Percentiles rank a stretch among this genome's conserved stretches.
Conservation (phyloP, 2,797 vertebrate genomes). For the Catharus ustulatus region DNA sequence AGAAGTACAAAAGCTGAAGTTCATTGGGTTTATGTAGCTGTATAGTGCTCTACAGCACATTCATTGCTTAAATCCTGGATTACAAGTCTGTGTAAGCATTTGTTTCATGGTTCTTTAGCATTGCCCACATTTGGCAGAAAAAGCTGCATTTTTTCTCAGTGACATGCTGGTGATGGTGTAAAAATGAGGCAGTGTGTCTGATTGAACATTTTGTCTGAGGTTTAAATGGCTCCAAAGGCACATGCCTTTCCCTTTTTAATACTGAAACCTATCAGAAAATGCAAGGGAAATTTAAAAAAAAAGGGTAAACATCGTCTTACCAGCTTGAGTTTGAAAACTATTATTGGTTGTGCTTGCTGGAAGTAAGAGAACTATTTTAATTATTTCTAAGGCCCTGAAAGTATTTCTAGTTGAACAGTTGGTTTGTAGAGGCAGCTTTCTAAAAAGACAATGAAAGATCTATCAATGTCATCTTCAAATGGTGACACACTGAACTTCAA, state of each 20-base stretch:
- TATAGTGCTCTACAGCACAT: neutral
- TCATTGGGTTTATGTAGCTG: constrained; percentile 23
- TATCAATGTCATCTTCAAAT: neutral
- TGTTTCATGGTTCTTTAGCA: constrained; percentile 55
- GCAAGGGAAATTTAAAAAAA: neutral
- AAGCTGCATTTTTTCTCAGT: constrained; percentile 42
- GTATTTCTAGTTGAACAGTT: neutral
- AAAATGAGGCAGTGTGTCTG: constrained; percentile 47
- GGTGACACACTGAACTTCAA: neutral
- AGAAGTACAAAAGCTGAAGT: constrained; percentile 37
- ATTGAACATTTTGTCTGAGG: constrained; percentile 45
- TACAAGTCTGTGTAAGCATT: constrained; percentile 60
- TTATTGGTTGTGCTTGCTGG: neutral
- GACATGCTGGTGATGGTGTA: constrained; percentile 42
- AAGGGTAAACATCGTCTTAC: neutral
- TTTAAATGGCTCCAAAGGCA: constrained; percentile 40
- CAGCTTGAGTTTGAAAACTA: neutral
- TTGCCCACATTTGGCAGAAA: constrained; percentile 46
- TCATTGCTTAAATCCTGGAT: constrained; percentile 51
- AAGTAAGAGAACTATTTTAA: neutral
- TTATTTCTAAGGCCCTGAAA: neutral
- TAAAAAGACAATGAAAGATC: neutral
- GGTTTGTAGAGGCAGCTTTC: neutral
- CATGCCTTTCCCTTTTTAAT: constrained; percentile 25
- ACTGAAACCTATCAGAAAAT: neutral